Percentiles rank a stretch among this genome's conserved stretches.
Evolutionary conservation across 2,797 vertebrate genomes (phyloP).

Genomic region (Gadopsis marmoratus): DNA sequence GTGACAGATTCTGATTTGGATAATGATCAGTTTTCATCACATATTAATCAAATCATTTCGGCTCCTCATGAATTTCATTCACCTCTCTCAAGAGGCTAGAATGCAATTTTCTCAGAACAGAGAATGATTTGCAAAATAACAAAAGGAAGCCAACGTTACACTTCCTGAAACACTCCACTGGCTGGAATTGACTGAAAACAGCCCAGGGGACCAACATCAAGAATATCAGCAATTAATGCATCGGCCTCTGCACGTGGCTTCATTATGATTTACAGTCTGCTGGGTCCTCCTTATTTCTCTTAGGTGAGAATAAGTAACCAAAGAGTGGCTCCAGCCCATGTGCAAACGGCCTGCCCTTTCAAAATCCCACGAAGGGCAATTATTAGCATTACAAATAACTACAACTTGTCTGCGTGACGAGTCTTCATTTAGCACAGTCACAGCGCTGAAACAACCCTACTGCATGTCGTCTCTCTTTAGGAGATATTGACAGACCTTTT

Average conservation of each 20-base stretch:
- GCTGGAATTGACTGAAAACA: constrained; percentile 4
- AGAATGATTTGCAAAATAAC: constrained; percentile 52
- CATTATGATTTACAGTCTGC: background rate
- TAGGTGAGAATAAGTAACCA: background rate
- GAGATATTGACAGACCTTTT: background rate
- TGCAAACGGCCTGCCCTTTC: constrained; percentile 19
- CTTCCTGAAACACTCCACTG: constrained; percentile 2
- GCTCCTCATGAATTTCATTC: constrained; percentile 48
- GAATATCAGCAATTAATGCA: background rate
- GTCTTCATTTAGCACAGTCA: background rate
- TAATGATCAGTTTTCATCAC: constrained; percentile 59
- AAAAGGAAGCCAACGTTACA: constrained; percentile 19
- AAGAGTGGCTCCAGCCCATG: background rate
- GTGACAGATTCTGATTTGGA: constrained; percentile 55
- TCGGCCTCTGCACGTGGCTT: background rate
- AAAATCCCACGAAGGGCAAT: background rate
- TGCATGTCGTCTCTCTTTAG: background rate
- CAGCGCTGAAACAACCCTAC: background rate
- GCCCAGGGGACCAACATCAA: background rate
- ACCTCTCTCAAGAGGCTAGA: constrained; percentile 41
- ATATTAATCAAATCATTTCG: constrained; percentile 59
- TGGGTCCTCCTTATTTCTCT: background rate
- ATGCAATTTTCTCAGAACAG: constrained; percentile 48
- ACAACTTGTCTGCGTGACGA: background rate
- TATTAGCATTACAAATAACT: too few relatives aligned